Conservation (phyloP, 1,140 invertebrate genomes). For the Caerostris extrusa region DNA sequence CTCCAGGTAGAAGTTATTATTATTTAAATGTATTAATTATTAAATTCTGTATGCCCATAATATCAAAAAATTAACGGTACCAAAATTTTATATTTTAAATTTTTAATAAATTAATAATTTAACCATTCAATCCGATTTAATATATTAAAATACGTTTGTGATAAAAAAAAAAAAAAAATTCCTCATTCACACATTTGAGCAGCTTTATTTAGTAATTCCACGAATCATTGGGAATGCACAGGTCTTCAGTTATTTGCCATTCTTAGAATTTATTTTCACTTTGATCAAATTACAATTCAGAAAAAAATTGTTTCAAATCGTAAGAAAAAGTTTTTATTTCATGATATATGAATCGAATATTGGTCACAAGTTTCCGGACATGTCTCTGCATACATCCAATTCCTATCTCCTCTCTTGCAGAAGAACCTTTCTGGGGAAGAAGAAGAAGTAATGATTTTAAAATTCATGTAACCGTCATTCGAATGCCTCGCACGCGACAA, state of each 20-base stretch:
- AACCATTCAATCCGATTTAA: too few relatives aligned
- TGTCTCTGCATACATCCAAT: not conserved
- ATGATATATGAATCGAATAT: not conserved
- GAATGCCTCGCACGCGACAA: slow-evolving; percentile 50
- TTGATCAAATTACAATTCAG: not conserved
- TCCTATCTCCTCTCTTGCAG: not conserved
- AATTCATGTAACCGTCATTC: slow-evolving; percentile 69
- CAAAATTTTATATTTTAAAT: too few relatives aligned
- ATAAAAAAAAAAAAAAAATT: too few relatives aligned
- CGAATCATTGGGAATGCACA: not conserved
- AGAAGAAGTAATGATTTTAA: slow-evolving; percentile 62
- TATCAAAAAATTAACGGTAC: too few relatives aligned
- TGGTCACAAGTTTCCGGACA: not conserved
- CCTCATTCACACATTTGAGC: too few relatives aligned
- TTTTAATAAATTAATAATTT: too few relatives aligned
- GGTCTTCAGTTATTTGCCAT: not conserved
- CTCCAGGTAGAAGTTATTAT: too few relatives aligned
- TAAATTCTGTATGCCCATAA: too few relatives aligned
- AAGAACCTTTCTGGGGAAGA: not conserved
- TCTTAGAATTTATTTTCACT: not conserved
- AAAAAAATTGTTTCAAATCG: not conserved
- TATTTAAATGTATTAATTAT: too few relatives aligned
- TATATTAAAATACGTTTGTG: too few relatives aligned
- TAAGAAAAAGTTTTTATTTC: not conserved
- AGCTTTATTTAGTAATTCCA: not conserved